Evolutionary conservation across 2,797 vertebrate genomes (phyloP), one percentile per base, ranked within the genome.

Genomic region (Phalanger gymnotis): DNA sequence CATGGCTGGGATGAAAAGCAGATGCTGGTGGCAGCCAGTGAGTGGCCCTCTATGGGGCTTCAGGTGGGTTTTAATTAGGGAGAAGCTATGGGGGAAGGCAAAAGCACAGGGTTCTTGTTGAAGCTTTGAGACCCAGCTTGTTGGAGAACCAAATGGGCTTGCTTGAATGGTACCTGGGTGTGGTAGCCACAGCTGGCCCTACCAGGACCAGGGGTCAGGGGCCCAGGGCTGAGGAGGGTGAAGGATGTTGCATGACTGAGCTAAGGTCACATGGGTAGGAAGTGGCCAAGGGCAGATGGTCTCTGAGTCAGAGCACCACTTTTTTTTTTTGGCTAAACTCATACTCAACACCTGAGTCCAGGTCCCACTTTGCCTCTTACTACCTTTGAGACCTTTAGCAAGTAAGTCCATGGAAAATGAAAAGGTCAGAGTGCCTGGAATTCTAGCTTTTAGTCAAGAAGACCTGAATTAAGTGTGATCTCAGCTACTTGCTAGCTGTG

Each of bases 41-140:
- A 25, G 89, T 54, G 95, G 93, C n/a, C 27, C 92, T 96, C 95
- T 92, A 3, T 40, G 52, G 93, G 96, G 89, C 93, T 96, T 40
- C 89, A 90, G 93, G 52, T 57, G 47, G 47, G 95, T 97, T 96
- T 98, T 98, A 98, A 96, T 97, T 95, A 97, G 92, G 95, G 31
- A 95, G 96, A 97, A 95, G 91, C 92, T 95, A 91, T 94, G 93
- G 96, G 95, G 30, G 53, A 97, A 96, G 91, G 97, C 30, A 34
- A 16, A 66, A n/a, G 93, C 91, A 95, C 94, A 93, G 28, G 90
- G 40, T 34, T 94, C 40, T 93, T 95, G 14, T 94, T 96, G 97
- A n/a, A n/a, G 95, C 98, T 94, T 92, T 73, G 95, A 96, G n/a
- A n/a, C n/a, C n/a, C n/a, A n/a, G n/a, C n/a, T n/a, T n/a, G n/a